Percentiles rank a stretch among this genome's conserved stretches.
Evolutionary conservation across 1,140 invertebrate genomes (phyloP).

Genomic region (Drosophila insularis): DNA sequence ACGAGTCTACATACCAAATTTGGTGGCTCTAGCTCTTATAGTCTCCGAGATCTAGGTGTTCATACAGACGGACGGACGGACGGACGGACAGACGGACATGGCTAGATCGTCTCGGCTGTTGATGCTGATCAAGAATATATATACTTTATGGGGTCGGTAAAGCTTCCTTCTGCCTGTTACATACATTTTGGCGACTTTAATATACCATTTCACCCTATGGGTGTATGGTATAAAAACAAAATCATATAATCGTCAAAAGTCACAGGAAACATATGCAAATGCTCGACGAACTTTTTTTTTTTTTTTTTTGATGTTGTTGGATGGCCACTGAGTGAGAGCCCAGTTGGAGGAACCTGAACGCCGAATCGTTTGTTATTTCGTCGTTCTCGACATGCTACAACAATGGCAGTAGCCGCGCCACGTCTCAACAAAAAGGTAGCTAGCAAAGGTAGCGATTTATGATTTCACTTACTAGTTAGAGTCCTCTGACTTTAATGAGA

Average conservation of each 20-base stretch:
- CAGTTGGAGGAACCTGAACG: conserved; percentile 27
- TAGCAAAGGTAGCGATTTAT: conserved; percentile 67
- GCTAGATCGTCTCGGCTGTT: too few species aligned
- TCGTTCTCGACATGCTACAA: conserved; percentile 69
- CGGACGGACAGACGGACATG: too few species aligned
- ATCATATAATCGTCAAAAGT: conserved; percentile 81
- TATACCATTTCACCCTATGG: too few species aligned
- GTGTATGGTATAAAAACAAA: too few species aligned
- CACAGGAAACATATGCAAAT: conserved; percentile 81
- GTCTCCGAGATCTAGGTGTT: too few species aligned
- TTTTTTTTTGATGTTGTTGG: conserved; percentile 45
- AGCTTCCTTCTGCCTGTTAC: too few species aligned
- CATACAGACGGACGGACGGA: too few species aligned
- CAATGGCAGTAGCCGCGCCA: conserved; percentile 56
- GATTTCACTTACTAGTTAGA: conserved; percentile 29
- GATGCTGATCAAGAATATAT: too few species aligned
- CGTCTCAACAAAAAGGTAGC: conserved; percentile 59
- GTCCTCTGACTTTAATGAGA: neutral
- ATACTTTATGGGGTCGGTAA: too few species aligned
- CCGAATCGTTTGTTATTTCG: conserved; percentile 60
- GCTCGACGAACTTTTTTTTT: conserved; percentile 44
- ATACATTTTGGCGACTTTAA: too few species aligned
- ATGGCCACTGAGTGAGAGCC: conserved; percentile 20
- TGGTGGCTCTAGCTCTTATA: too few species aligned
- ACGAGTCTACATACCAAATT: too few species aligned